Evolutionary conservation across 2,113 vertebrate genomes (phyloP).

Genomic region (Brachypteracias leptosomus): DNA sequence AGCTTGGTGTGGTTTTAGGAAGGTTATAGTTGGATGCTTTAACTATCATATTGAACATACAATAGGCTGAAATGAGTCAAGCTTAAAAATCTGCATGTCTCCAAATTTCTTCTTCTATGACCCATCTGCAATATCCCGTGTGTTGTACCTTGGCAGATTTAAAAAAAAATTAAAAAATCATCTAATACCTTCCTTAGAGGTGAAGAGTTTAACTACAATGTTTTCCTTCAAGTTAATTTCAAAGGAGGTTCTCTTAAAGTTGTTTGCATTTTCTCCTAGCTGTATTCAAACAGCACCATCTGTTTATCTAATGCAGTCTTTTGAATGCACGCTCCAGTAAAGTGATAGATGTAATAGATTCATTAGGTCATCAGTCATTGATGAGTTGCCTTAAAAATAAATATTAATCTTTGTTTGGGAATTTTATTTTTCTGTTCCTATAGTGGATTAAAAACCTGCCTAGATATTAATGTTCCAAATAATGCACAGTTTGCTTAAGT

Average conservation of each 20-base stretch:
- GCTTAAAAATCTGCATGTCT: background rate
- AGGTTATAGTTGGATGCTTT: background rate
- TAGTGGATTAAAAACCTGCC: slow-evolving; percentile 35
- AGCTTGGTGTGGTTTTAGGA: background rate
- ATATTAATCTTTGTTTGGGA: slow-evolving; percentile 55
- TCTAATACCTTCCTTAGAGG: background rate
- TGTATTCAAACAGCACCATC: background rate
- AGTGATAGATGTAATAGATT: slow-evolving; percentile 13
- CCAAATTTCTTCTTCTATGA: background rate
- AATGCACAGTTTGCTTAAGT: slow-evolving; percentile 53
- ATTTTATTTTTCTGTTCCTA: slow-evolving; percentile 60
- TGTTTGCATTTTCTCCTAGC: background rate
- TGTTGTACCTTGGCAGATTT: background rate
- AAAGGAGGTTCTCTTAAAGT: background rate
- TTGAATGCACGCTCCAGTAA: background rate
- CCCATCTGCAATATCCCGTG: background rate
- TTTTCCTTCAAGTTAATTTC: background rate
- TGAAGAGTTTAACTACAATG: background rate
- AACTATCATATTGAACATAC: background rate
- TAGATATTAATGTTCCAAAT: slow-evolving; percentile 61
- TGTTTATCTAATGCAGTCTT: background rate
- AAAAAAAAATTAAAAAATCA: background rate
- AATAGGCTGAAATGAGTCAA: background rate
- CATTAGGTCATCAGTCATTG: slow-evolving; percentile 45
- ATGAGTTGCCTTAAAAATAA: slow-evolving; percentile 41